phyloP scores from a whole-genome alignment of 2,797 vertebrate species.

The Thaleichthys pacificus region DNA sequence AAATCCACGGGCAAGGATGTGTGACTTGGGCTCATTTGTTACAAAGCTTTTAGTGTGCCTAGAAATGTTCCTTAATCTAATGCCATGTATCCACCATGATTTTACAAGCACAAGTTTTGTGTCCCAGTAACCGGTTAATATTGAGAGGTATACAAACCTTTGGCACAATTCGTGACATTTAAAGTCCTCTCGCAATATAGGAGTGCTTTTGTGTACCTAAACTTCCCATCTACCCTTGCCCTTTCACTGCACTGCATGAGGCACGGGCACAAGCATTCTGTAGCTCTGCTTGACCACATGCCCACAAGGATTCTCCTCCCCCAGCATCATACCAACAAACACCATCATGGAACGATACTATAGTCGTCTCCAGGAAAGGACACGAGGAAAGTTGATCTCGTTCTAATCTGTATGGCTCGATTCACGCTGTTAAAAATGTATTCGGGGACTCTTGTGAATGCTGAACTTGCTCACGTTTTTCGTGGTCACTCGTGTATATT shows the following conservation, averaged over 20 bases:
- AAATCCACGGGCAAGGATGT: conserved; percentile 27
- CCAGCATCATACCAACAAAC: background rate
- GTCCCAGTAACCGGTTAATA: conserved; percentile 22
- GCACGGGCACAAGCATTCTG: conserved; percentile 8
- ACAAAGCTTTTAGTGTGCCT: conserved; percentile 27
- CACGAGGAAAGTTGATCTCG: no score
- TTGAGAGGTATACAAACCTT: conserved; percentile 20
- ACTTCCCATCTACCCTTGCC: conserved; percentile 11
- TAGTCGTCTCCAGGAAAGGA: no score
- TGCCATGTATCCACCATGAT: conserved; percentile 34
- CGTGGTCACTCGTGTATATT: background rate
- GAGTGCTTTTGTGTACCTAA: conserved; percentile 16
- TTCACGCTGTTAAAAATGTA: no score
- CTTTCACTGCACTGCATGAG: conserved; percentile 23
- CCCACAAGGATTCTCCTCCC: conserved; percentile 13
- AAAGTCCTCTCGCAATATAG: conserved; percentile 3
- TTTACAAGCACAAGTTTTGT: background rate
- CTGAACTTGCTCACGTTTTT: no score
- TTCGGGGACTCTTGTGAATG: no score
- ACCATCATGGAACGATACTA: background rate
- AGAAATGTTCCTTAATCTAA: conserved; percentile 29
- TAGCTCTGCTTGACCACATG: conserved; percentile 18
- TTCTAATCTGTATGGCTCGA: no score
- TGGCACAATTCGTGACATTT: conserved; percentile 22
- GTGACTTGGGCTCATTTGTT: conserved; percentile 36